Base-by-base conservation (phyloP, 1,140 invertebrate species). In the Mesaphorura yosii region DNA sequence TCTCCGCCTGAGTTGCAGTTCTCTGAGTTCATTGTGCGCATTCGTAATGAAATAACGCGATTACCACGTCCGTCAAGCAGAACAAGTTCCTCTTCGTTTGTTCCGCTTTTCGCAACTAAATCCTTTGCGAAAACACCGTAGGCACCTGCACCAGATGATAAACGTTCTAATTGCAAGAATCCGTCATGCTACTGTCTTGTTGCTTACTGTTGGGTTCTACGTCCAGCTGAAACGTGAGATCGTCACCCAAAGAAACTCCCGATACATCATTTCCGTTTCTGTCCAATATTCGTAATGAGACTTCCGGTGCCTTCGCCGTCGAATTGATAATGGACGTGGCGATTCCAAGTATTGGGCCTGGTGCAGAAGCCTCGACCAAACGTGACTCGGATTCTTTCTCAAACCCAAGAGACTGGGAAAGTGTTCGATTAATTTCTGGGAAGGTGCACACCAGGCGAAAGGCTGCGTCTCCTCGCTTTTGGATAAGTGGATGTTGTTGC, bases 401-500 rank as follows among this genome's bases (percentile, higher is more conserved):
- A 37, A 57, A 63, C 2, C 53, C 60, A 15, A 63, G 17, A 10
- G 51, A 47, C 22, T 63, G 57, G n/a, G 60, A 47, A 19, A 63
- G 31, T 12, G 61, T 59, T 39, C 57, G 26, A 44, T 63, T 63
- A 17, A 40, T 49, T 55, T 59, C 57, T 15, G 57, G 61, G 40
- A 59, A 63, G 15, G 37, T 48, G 42, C 57, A 59, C 12, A 63
- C 54, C n/a, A 63, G 42, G 6, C 57, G 57, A 47, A 63, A 63
- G 2, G 57, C 57, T 6, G 57, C 55, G 48, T 59, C 57, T 15
- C 60, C 60, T 34, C 61, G 48, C 44, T 59, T 59, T 39, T 63
- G 61, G 37, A 63, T 63, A 14, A 63, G 34, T 15, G 61, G 61
- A 59, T 63, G 61, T 38, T 63, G 61, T 39, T 63, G 61, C 14